Conservation (phyloP, 2,888 invertebrate genomes). For the Drosophila basisetae region DNA sequence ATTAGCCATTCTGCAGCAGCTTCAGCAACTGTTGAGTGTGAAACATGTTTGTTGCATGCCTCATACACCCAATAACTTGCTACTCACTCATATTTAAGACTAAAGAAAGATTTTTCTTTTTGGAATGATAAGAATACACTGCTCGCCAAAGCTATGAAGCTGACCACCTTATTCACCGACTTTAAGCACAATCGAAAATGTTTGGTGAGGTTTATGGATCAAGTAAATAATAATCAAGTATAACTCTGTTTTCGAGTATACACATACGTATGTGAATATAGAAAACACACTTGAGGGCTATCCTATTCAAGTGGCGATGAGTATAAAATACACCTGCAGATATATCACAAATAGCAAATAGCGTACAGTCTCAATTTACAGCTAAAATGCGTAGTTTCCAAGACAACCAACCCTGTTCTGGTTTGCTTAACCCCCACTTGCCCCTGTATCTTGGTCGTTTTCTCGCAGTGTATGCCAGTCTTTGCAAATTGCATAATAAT, state of each 20-base stretch:
- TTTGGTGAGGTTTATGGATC: neutral
- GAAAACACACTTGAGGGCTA: too few species aligned
- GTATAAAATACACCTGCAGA: neutral
- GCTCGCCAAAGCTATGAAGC: neutral
- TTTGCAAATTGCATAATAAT: constrained; percentile 8
- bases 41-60: constrained; percentile 16
- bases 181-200: neutral
- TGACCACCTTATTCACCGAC: neutral
- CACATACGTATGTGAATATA: too few species aligned
- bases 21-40: constrained; percentile 17
- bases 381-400: neutral
- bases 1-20: constrained; percentile 2
- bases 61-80: constrained; percentile 1
- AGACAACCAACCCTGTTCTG: too few species aligned
- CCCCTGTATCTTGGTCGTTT: too few species aligned
- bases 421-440: neutral
- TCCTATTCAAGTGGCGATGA: too few species aligned
- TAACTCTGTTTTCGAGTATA: too few species aligned
- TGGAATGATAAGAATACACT: neutral
- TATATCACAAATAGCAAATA: neutral
- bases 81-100: neutral
- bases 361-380: neutral
- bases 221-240: neutral
- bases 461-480: neutral
- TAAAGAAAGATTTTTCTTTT: neutral